Percentiles rank a stretch among this genome's conserved stretches.
phyloP scores from a whole-genome alignment of 2,113 vertebrate species.

The Coreoperca whiteheadi region DNA sequence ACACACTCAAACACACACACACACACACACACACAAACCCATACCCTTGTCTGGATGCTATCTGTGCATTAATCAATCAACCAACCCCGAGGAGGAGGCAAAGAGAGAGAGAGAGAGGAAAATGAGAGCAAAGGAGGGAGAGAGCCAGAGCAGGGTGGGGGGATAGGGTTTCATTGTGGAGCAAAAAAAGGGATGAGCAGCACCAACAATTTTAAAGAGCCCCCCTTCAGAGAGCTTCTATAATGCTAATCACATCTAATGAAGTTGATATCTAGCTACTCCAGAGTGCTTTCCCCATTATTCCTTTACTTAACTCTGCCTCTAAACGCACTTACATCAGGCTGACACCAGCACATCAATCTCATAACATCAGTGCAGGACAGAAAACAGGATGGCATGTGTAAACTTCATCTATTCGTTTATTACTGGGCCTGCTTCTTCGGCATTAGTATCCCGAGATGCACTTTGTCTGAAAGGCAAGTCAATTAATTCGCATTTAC shows the following conservation, averaged over 20 bases:
- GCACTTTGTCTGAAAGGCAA: background rate
- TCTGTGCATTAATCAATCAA: constrained; percentile 75
- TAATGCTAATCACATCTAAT: constrained; percentile 80
- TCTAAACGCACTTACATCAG: constrained; percentile 25
- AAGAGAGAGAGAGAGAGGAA: constrained; percentile 39
- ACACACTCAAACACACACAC: constrained; percentile 45
- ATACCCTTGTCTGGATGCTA: constrained; percentile 58
- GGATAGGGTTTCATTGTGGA: constrained; percentile 51
- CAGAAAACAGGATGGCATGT: constrained; percentile 1
- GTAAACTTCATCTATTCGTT: constrained; percentile 10
- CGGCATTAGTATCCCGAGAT: constrained; percentile 4
- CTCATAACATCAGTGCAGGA: background rate
- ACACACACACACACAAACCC: constrained; percentile 34
- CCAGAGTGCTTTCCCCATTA: constrained; percentile 53
- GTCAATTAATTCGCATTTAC: constrained; percentile 13
- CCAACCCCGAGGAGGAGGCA: constrained; percentile 50
- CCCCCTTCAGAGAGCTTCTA: constrained; percentile 63
- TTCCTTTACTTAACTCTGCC: constrained; percentile 44
- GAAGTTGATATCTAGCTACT: constrained; percentile 71
- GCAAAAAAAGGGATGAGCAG: constrained; percentile 51
- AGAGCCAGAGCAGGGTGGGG: constrained; percentile 41
- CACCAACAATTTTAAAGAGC: constrained; percentile 74
- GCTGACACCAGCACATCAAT: constrained; percentile 26
- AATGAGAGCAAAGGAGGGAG: constrained; percentile 43
- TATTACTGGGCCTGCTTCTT: background rate